These are phyloP conservation scores for Amblyornis subalaris DNA, from an alignment of 2,113 vertebrate genomes.

Conservation along the genomic window DNA sequence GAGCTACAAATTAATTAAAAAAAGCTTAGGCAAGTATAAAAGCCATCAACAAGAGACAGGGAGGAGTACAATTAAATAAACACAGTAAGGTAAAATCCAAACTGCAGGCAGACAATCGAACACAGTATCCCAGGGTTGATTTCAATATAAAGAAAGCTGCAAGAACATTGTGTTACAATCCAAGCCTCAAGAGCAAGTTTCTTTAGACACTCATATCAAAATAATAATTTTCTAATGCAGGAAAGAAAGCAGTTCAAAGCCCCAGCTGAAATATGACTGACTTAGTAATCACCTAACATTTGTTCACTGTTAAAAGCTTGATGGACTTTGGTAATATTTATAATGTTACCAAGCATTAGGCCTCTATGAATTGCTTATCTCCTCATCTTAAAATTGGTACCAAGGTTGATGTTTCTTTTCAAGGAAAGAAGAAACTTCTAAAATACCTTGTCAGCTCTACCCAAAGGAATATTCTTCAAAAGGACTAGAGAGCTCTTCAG, in stretches of 20 bases:
- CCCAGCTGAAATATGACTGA: not conserved
- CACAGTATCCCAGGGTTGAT: not conserved
- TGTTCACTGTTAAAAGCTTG: not conserved
- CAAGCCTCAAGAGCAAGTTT: not conserved
- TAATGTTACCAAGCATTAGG: not conserved
- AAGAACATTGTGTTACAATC: not conserved
- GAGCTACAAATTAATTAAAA: not conserved
- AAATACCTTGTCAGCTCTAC: not conserved
- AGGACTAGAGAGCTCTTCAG: not conserved
- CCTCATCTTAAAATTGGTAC: not conserved
- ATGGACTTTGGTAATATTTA: not conserved
- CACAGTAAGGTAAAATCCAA: not conserved
- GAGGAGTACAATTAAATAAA: not conserved
- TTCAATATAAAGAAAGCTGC: not conserved
- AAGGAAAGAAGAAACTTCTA: not conserved
- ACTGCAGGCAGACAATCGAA: not conserved
- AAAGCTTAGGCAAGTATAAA: not conserved
- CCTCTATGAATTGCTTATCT: not conserved
- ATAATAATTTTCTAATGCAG: not conserved
- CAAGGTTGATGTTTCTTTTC: not conserved
- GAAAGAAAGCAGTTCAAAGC: not conserved
- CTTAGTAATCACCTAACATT: not conserved
- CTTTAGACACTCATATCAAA: not conserved
- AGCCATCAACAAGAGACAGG: not conserved
- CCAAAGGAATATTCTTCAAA: not conserved